Percentiles rank a stretch among this genome's conserved stretches.
Evolutionary conservation across 1,140 invertebrate genomes (phyloP).

Genomic region (honey bee (Apis mellifera)): DNA sequence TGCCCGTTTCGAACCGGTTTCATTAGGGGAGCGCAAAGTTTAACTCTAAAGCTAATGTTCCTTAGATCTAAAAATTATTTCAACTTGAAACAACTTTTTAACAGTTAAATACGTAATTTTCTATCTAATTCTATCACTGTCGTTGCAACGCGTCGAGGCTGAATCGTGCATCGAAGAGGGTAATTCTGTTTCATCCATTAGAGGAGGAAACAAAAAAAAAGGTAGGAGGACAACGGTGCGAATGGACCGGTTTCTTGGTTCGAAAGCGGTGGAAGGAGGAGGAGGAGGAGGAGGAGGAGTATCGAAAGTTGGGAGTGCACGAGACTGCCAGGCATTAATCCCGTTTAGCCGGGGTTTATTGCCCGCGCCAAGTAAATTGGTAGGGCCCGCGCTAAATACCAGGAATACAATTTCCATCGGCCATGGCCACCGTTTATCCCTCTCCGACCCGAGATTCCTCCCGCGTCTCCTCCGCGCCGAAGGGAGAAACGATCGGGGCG

Average conservation of each 20-base stretch:
- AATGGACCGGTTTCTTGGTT: background rate
- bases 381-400: conserved; percentile 70
- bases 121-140: no score
- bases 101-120: no score
- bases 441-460: background rate
- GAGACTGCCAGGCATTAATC: conserved; percentile 70
- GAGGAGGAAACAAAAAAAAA: background rate
- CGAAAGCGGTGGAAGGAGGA: background rate
- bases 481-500: background rate
- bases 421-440: conserved; percentile 43
- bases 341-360: conserved; percentile 76
- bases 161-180: background rate
- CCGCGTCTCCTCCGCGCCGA: background rate
- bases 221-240: background rate
- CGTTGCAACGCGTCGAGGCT: background rate
- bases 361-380: conserved; percentile 72
- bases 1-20: background rate
- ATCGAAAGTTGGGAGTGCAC: conserved; percentile 50
- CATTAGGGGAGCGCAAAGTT: no score
- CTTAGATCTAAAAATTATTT: background rate
- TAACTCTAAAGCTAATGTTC: background rate
- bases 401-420: conserved; percentile 68
- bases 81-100: no score
- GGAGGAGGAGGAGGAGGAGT: background rate
- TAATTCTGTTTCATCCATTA: no score